Evolutionary conservation across 2,888 invertebrate species (phyloP).

Genomic region (Drosophila sordidapex): DNA sequence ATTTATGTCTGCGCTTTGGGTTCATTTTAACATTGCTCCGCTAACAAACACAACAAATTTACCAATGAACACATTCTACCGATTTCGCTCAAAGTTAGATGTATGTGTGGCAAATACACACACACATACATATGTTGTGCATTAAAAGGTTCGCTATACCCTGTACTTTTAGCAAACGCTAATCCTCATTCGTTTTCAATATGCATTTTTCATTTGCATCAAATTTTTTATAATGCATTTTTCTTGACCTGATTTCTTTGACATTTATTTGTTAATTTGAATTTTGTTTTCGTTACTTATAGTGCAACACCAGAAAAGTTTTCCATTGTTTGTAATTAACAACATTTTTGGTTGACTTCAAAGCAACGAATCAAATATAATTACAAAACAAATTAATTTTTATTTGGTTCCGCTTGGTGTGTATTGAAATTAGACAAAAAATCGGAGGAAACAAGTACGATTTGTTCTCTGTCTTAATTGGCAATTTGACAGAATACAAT

Average conservation of each 20-base stretch:
- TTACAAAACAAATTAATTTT: background rate
- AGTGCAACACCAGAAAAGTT: background rate
- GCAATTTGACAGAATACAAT: background rate
- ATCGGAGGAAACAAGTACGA: background rate
- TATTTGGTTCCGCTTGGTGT: background rate
- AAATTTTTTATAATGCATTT: too few relatives aligned
- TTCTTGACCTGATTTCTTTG: background rate
- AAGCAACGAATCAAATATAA: background rate
- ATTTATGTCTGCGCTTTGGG: slow-evolving; percentile 23
- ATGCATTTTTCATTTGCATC: background rate
- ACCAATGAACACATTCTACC: slow-evolving; percentile 35
- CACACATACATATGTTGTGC: background rate
- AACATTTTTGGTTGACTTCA: background rate
- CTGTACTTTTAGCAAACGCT: background rate
- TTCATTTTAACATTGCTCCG: slow-evolving; percentile 56
- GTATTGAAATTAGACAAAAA: background rate
- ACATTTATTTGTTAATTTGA: background rate
- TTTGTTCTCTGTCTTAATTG: background rate
- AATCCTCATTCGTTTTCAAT: background rate
- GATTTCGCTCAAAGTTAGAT: slow-evolving; percentile 8
- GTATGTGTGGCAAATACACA: slow-evolving; percentile 3
- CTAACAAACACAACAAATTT: slow-evolving; percentile 48
- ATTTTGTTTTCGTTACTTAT: background rate
- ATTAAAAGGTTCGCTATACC: background rate
- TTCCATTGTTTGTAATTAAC: background rate